Evolutionary conservation across 2,797 vertebrate species (phyloP), one percentile per base, ranked within the genome.

Genomic region (Hydrophis major): DNA sequence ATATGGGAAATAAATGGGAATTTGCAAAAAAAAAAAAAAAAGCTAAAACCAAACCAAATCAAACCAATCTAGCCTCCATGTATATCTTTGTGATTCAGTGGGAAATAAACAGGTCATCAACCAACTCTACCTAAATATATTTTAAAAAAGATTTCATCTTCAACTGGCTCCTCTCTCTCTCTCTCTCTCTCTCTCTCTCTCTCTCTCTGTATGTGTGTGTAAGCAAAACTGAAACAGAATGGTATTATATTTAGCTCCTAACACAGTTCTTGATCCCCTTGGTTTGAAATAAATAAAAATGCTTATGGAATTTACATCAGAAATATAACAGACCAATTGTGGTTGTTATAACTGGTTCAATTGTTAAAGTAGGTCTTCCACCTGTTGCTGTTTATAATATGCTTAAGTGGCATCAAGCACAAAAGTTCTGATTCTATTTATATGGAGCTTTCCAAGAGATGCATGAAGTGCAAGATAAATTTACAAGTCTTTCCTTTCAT

Each of bases 351-450:
- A 89, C 89, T 87, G 5, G 28, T 88, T 95, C 95, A 94, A 94
- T 95, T 95, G 96, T 95, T 95, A 93, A 87, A 95, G 91, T 94
- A 93, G 90, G 93, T 63, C 95, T 96, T 94, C 96, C 96, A 97
- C 97, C 97, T 97, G 96, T 96, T 96, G 90, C 93, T 96, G 95
- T 96, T 97, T 96, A 96, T 91, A 96, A 95, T 37, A 93, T 94
- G 90, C 86, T 96, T 95, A 94, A 87, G 94, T 87, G 90, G 90
- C 92, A 96, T 94, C 93, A 88, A 93, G 94, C 42, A 69, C 94
- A 95, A 92, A 96, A 96, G 93, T 96, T 95, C 95, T 2, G 27
- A 55, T 86, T 91, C 95, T 97, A 96, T 97, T 97, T 97, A 96
- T 96, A 91, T 88, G 57, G 91, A 92, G 87, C 63, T 88, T 95